Evolutionary conservation across 2,797 vertebrate species (phyloP), one percentile per base, ranked within the genome.

Genomic region (Phataginus tricuspis): DNA sequence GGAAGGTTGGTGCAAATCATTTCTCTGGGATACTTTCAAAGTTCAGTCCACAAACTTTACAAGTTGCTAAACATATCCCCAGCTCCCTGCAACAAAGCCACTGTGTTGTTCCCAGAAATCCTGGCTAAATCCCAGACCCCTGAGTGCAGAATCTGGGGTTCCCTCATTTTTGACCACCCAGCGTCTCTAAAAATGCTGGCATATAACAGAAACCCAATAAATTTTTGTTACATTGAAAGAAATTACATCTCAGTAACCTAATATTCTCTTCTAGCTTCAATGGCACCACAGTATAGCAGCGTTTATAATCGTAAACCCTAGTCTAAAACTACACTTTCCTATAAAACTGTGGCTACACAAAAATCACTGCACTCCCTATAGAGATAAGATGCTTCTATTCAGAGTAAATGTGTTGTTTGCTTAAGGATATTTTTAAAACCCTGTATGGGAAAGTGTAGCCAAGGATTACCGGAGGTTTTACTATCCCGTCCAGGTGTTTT

Each of bases 1-100:
- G 42, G 92, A 77, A 75, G 18, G 87, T 5, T 51, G 12, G 18
- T 74, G 69, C n/a, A 89, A 86, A 93, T 64, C 37, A 55, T 64
- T 90, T 90, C 55, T 93, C 87, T 86, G 51, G 66, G 23, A 75
- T 90, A 31, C 83, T 61, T 89, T 55, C 64, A 71, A 94, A 93
- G 63, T 19, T 75, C n/a, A 25, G 14, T 72, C 63, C 10, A 10
- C 88, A 94, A 71, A 79, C 21, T 42, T 79, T 13, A 68, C 7
- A 86, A 59, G n/a, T 23, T 89, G n/a, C 72, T 94, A 90, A 96
- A 92, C n/a, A 95, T 31, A 95, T 53, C 71, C 63, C 69, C 79
- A 19, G 71, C 6, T 82, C 68, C 51, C 79, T 7, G 29, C 29
- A 84, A 71, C 68, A 42, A 39, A 87, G 77, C 64, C 29, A 4